Percentiles rank a stretch among this genome's conserved stretches.
Evolutionary conservation across 2,797 vertebrate genomes (phyloP).

Genomic region (Anomalospiza imberbis): DNA sequence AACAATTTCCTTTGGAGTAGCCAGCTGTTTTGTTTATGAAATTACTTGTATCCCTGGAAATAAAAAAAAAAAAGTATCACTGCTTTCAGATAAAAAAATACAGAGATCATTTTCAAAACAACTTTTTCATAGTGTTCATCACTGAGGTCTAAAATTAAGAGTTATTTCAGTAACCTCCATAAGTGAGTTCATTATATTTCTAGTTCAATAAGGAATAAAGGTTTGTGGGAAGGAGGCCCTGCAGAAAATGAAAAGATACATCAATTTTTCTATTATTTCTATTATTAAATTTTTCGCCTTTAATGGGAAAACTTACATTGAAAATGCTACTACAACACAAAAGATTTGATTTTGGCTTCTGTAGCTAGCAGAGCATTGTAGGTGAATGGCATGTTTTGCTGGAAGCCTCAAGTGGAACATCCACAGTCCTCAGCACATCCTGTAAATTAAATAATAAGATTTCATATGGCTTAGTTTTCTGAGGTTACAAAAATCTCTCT

Average conservation of each 20-base stretch:
- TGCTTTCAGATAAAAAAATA: not conserved
- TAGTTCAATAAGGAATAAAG: not conserved
- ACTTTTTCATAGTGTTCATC: not conserved
- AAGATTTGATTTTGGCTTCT: not conserved
- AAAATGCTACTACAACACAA: not conserved
- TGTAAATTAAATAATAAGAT: not conserved
- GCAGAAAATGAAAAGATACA: not conserved
- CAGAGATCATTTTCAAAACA: not conserved
- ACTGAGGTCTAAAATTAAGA: not conserved
- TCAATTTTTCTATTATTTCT: not conserved
- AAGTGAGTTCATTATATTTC: not conserved
- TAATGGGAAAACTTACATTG: not conserved
- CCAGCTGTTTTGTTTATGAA: not conserved
- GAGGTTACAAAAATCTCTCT: not conserved
- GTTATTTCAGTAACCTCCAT: not conserved
- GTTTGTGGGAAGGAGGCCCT: not conserved
- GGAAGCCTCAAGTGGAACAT: not conserved
- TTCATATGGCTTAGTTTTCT: not conserved
- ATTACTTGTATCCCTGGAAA: not conserved
- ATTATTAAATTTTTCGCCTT: not conserved
- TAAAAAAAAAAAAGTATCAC: not conserved
- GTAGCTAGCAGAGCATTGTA: not conserved
- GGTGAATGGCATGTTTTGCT: not conserved
- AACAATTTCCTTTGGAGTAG: not conserved
- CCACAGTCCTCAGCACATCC: rapidly evolving